Evolutionary conservation across 2,888 invertebrate species (phyloP).

Genomic region (Neuroscelio doddi): DNA sequence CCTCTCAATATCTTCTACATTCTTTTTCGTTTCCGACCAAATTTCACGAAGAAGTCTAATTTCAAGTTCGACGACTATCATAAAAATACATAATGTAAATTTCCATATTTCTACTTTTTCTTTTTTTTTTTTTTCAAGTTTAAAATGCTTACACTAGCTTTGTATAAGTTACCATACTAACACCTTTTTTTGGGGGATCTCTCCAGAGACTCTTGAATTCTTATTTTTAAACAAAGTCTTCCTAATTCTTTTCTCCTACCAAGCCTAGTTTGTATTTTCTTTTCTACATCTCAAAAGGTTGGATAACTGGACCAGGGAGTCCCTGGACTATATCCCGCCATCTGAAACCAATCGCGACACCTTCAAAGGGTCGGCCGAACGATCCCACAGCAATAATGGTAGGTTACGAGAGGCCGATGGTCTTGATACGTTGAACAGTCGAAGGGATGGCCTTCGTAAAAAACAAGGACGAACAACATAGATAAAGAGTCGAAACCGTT

Average conservation of each 20-base stretch:
- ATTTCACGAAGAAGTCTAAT: too few species aligned
- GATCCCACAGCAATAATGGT: slow-evolving; percentile 62
- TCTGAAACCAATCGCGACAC: slow-evolving; percentile 71
- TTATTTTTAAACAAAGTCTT: slow-evolving; percentile 26
- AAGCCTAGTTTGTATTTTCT: slow-evolving; percentile 17
- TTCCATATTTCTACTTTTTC: too few species aligned
- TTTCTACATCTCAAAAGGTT: slow-evolving; percentile 40
- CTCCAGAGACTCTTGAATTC: background rate
- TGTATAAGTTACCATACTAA: too few species aligned
- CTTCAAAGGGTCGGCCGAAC: slow-evolving; percentile 59
- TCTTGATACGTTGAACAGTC: slow-evolving; percentile 20
- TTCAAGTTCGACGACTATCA: too few species aligned
- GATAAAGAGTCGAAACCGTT: slow-evolving; percentile 46
- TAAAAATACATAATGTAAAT: too few species aligned
- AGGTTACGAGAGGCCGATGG: slow-evolving; percentile 43
- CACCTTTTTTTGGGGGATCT: background rate
- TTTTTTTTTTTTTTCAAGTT: too few species aligned
- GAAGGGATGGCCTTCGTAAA: slow-evolving; percentile 17
- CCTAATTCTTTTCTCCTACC: slow-evolving; percentile 21
- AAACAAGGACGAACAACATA: slow-evolving; percentile 24
- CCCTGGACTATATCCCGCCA: slow-evolving; percentile 67
- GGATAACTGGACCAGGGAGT: slow-evolving; percentile 70
- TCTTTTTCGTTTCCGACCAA: background rate
- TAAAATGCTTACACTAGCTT: too few species aligned
- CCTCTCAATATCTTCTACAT: slow-evolving; percentile 5